Conservation (phyloP, 2,888 invertebrate species). For the Trissonchulus sp. region DNA sequence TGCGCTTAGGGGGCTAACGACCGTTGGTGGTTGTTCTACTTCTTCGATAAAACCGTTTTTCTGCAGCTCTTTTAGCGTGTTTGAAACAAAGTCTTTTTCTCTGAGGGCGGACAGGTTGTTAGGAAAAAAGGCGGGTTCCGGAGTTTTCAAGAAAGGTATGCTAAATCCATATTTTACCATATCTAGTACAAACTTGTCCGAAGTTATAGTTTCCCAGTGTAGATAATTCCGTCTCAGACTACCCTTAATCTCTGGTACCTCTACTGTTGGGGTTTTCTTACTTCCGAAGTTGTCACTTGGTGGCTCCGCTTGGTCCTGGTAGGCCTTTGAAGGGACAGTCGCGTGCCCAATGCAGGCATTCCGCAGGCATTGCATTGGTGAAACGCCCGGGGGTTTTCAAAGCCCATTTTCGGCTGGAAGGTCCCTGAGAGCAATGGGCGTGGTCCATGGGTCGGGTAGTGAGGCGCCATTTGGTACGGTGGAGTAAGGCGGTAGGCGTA, state of each 20-base stretch:
- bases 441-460: too few species aligned
- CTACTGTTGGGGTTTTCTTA: too few species aligned
- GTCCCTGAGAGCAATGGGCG: too few species aligned
- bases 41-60: neutral
- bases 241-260: conserved; percentile 19
- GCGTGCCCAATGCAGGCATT: neutral
- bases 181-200: neutral
- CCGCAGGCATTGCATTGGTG: neutral
- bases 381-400: too few species aligned
- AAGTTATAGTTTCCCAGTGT: neutral
- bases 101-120: too few species aligned
- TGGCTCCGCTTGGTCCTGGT: neutral
- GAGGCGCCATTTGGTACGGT: too few species aligned
- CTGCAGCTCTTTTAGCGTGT: neutral
- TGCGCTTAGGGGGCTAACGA: neutral
- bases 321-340: neutral
- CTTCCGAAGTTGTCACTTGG: too few species aligned
- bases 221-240: neutral
- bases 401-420: too few species aligned
- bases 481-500: too few species aligned
- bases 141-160: neutral
- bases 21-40: neutral
- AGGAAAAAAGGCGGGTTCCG: neutral
- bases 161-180: conserved; percentile 15
- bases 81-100: too few species aligned